Conservation (phyloP, 2,888 invertebrate genomes). For the Melinopterus prodromus region DNA sequence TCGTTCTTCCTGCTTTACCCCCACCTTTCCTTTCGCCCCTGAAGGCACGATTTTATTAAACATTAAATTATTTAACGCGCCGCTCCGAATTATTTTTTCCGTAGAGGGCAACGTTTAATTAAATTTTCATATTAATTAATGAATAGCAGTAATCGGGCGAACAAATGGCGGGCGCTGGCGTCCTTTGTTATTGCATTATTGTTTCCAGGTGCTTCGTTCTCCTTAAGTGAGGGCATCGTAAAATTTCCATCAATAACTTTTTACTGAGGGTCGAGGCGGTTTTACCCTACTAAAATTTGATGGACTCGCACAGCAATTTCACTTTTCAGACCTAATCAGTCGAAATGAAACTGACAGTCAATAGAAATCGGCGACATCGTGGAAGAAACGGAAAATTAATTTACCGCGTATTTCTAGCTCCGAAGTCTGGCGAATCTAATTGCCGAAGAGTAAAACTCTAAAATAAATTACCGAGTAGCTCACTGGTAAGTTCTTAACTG, state of each 20-base stretch:
- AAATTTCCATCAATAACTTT: constrained; percentile 4
- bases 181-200: neutral
- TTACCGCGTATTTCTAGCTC: neutral
- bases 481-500: neutral
- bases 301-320: neutral
- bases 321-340: neutral
- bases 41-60: neutral
- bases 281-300: neutral
- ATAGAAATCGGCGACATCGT: neutral
- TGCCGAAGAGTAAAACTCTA: neutral
- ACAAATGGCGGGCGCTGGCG: neutral
- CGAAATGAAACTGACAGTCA: neutral
- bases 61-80: neutral
- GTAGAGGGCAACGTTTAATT: neutral
- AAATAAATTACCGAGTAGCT: constrained; percentile 4
- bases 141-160: neutral
- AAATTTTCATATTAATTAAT: neutral
- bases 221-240: neutral
- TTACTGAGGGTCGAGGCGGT: neutral
- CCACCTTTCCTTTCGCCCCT: neutral
- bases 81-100: neutral
- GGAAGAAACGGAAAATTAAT: neutral
- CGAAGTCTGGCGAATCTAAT: neutral
- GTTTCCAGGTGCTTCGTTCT: constrained; percentile 4
- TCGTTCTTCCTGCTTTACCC: neutral